Evolutionary conservation across 2,888 invertebrate genomes (phyloP), one percentile per base, ranked within the genome.

Genomic region (Colletes collaris): DNA sequence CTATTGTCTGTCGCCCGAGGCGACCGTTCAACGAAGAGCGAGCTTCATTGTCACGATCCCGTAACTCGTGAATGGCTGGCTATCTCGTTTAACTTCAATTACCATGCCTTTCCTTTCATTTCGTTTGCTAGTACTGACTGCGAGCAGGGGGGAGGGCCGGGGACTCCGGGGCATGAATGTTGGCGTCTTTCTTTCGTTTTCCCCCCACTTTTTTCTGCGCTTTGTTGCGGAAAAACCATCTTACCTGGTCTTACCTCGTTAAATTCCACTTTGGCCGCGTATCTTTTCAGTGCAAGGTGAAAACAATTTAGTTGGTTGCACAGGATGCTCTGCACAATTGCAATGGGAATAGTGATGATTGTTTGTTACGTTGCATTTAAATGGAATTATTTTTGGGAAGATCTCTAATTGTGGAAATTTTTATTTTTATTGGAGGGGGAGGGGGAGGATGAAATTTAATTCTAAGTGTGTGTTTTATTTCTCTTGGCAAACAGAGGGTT

Each of bases 21-120:
- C 84, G 77, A 84, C 82, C 84, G 83, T 86, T 86, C 83, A 82
- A 81, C 81, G 78, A 79, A 83, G 82, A 88, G 81, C 84, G 72
- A 83, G 82, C 84, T 88, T 90, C 89, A 90, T 90, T 90, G 90
- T 90, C 86, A 87, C 79, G 85, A 85, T 85, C 85, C 83, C 83
- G 85, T 84, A 84, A 81, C 76, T 83, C 86, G 82, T 90, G 89
- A 90, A 90, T 89, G 89, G 89, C 70, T 73, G 87, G 90, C 87
- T 89, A 89, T 90, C 90, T 90, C 90, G 90, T 90, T 90, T 90
- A 90, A 90, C 90, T 90, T 90, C 89, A 89, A 90, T 90, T 90
- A 90, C 88, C 89, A 70, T 88, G 79, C 76, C 88, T 87, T 89
- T 85, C 87, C 87, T 89, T 90, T 90, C 87, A 89, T 86, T 82